These are phyloP conservation scores for Cantharis nigra DNA, from an alignment of 2,888 invertebrate genomes.

Conservation along the genomic window DNA sequence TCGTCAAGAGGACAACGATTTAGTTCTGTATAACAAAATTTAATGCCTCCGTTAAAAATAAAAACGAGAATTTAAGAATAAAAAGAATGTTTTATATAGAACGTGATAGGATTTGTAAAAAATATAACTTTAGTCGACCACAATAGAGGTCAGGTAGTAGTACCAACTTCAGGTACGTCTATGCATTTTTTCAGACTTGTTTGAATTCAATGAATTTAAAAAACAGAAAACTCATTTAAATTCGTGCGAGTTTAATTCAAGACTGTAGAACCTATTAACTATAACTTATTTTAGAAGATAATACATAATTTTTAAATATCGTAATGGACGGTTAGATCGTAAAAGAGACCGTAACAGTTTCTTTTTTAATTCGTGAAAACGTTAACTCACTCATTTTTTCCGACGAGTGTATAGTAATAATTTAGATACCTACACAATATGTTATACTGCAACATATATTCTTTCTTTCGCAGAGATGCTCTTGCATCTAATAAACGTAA, in stretches of 20 bases:
- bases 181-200: background rate
- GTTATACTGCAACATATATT: background rate
- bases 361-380: background rate
- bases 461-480: background rate
- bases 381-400: background rate
- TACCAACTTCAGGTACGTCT: background rate
- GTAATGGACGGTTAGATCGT: background rate
- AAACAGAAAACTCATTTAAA: background rate
- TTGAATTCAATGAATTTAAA: background rate
- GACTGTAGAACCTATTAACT: too few relatives aligned
- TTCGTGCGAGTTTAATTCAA: background rate
- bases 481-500: background rate
- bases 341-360: background rate
- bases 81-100: background rate
- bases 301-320: background rate
- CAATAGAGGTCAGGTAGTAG: background rate
- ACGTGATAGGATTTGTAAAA: background rate
- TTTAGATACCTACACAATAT: background rate
- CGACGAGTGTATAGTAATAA: background rate
- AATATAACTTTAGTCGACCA: background rate
- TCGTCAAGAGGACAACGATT: background rate
- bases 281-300: background rate
- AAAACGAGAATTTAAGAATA: background rate
- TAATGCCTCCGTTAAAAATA: background rate
- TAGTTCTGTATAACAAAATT: background rate